Conservation (phyloP, 2,113 vertebrate genomes). For the Isichthys henryi region DNA sequence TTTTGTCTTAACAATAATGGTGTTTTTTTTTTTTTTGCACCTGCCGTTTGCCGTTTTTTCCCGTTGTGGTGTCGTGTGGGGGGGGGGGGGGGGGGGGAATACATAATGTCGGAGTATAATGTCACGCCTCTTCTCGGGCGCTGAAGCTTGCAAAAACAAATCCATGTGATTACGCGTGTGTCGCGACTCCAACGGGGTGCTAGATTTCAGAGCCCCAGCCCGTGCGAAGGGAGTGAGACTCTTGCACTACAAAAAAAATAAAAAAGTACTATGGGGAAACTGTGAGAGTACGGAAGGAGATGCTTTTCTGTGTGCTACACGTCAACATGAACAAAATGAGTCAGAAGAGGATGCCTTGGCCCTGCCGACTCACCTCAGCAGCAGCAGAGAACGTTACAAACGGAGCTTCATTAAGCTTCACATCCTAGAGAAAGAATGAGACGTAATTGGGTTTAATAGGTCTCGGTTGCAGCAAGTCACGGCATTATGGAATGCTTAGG, state of each 20-base stretch:
- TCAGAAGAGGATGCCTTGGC: not conserved
- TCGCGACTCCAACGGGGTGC: not conserved
- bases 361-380: slow-evolving; percentile 22
- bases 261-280: not conserved
- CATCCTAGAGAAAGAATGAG: slow-evolving; percentile 27
- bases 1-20: too few species aligned
- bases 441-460: not conserved
- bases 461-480: not conserved
- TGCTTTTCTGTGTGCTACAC: not conserved
- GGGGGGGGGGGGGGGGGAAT: not conserved
- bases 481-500: not conserved
- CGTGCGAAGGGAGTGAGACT: not conserved
- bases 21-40: too few species aligned
- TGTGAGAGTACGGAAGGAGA: not conserved
- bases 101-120: not conserved
- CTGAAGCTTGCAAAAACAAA: not conserved
- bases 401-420: slow-evolving; percentile 19
- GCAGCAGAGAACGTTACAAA: slow-evolving; percentile 19
- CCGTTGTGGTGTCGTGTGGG: too few species aligned
- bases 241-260: not conserved
- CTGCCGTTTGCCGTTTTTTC: too few species aligned
- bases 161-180: not conserved
- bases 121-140: not conserved
- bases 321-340: not conserved
- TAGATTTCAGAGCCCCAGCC: not conserved